Percentiles rank a stretch among this genome's conserved stretches.
These are phyloP conservation scores for Halcyon senegalensis DNA, from an alignment of 2,113 vertebrate genomes.

Conservation along the genomic window DNA sequence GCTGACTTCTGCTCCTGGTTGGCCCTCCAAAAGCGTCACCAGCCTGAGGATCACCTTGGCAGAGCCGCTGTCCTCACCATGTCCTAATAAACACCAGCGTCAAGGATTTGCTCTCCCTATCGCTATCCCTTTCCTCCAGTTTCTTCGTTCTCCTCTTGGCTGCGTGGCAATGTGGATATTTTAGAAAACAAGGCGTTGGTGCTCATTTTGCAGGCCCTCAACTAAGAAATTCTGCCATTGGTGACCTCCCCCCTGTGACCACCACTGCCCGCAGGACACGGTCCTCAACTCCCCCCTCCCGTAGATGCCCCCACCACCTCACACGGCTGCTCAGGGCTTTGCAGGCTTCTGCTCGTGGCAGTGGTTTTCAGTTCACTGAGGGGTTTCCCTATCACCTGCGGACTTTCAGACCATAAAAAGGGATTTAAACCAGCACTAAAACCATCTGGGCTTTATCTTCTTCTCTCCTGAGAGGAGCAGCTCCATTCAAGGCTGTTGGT, in stretches of 20 bases:
- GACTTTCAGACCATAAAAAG: not conserved
- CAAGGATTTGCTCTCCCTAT: not conserved
- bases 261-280: fast-evolving
- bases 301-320: fast-evolving
- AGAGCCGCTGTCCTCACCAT: not conserved
- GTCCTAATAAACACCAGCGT: not conserved
- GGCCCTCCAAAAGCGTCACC: not conserved
- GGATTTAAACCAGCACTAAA: not conserved
- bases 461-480: not conserved
- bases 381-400: not conserved
- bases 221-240: not conserved
- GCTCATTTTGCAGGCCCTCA: not conserved
- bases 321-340: not conserved
- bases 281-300: not conserved
- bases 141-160: not conserved
- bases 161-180: not conserved
- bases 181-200: fast-evolving
- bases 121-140: not conserved
- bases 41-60: not conserved
- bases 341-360: not conserved
- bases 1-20: not conserved
- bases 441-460: not conserved
- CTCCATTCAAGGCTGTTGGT: not conserved
- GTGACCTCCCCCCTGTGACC: not conserved
- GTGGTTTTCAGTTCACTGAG: not conserved